Percentiles rank a stretch among this genome's conserved stretches.
Evolutionary conservation across 2,888 invertebrate genomes (phyloP).

Genomic region (Petrophora chlorosata): DNA sequence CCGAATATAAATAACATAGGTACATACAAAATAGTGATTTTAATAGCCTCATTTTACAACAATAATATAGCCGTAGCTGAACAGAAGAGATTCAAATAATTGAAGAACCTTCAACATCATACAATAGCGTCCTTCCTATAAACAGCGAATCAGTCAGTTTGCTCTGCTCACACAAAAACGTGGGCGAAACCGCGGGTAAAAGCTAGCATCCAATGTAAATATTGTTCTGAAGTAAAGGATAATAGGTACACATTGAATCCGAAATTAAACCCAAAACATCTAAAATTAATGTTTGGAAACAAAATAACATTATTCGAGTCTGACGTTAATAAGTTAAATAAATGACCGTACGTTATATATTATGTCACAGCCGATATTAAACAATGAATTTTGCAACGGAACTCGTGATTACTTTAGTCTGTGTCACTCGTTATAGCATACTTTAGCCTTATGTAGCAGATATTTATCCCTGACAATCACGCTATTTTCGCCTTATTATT

Average conservation of each 20-base stretch:
- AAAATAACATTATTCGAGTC: constrained; percentile 10
- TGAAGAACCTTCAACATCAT: too few relatives aligned
- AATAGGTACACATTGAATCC: background rate
- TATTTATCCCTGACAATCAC: background rate
- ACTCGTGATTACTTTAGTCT: constrained; percentile 8
- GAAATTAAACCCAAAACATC: background rate
- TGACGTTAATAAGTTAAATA: constrained; percentile 6
- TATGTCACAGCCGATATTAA: constrained; percentile 7
- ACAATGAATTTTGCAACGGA: constrained; percentile 4
- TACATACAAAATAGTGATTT: too few relatives aligned
- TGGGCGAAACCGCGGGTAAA: too few relatives aligned
- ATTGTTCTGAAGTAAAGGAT: too few relatives aligned
- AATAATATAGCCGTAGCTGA: too few relatives aligned
- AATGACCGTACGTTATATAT: constrained; percentile 10
- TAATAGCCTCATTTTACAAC: too few relatives aligned
- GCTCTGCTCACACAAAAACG: too few relatives aligned
- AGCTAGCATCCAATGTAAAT: too few relatives aligned
- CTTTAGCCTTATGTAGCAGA: constrained; percentile 4
- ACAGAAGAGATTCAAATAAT: too few relatives aligned
- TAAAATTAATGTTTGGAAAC: constrained; percentile 2
- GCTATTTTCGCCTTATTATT: constrained; percentile 3
- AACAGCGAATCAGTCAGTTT: too few relatives aligned
- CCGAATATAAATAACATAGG: too few relatives aligned
- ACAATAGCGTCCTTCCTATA: too few relatives aligned
- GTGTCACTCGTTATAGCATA: constrained; percentile 1